Conservation (phyloP, 1,140 invertebrate species). For the Lepidurus arcticus region DNA sequence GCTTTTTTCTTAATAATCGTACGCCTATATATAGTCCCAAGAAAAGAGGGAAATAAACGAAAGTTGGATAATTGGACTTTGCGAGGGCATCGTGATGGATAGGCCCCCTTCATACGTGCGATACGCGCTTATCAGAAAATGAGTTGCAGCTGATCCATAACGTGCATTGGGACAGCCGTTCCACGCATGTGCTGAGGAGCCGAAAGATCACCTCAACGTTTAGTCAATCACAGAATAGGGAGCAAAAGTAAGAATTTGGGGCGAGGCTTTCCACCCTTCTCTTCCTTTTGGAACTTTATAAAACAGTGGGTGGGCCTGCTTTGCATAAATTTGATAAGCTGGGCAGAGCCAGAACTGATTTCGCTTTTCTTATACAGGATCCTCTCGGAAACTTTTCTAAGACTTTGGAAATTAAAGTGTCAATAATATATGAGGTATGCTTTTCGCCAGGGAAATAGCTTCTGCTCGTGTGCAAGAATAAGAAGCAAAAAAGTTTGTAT, state of each 20-base stretch:
- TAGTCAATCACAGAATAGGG: not conserved
- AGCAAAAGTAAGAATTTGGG: not conserved
- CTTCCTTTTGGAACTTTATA: not conserved
- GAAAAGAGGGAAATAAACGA: not conserved
- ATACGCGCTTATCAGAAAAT: slow-evolving; percentile 12
- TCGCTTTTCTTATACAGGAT: not conserved
- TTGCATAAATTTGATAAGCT: slow-evolving; percentile 19
- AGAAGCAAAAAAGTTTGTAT: not conserved
- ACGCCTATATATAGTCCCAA: not conserved
- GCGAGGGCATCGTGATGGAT: not conserved
- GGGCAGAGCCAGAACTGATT: not conserved
- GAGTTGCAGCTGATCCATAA: slow-evolving; percentile 15
- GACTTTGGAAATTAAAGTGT: not conserved
- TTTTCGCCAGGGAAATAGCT: not conserved
- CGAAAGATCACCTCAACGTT: not conserved
- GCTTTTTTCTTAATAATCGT: not conserved
- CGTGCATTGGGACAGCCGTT: not conserved
- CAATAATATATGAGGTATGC: not conserved
- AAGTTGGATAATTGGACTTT: not conserved
- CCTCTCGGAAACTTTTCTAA: not conserved
- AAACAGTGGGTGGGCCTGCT: not conserved
- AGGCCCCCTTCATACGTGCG: not conserved
- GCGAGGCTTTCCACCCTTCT: not conserved
- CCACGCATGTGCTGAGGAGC: not conserved
- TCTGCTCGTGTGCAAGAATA: not conserved